Base-by-base conservation (phyloP, 2,113 vertebrate genomes). In the Scomber scombrus region DNA sequence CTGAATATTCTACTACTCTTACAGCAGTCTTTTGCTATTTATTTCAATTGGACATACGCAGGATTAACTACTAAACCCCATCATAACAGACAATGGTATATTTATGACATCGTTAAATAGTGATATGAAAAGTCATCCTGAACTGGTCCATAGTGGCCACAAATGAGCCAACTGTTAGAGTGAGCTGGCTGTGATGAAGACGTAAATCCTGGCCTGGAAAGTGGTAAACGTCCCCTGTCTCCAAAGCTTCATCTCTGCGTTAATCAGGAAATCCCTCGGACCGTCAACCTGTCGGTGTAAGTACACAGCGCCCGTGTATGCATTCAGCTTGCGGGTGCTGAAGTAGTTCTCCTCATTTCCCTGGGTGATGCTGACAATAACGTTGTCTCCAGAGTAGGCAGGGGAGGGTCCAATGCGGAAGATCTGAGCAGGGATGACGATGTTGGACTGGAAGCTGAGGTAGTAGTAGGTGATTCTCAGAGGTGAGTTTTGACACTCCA, bases 201-300 rank as follows among this genome's bases (percentile, higher is more conserved):
- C 95, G 56, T 96, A 98, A 90, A 98, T 97, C 86, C 91, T 95
- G 94, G 95, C 96, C 64, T 97, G 95, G 91, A 99, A 99, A 21
- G 97, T 97, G 74, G 97, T 98, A 78, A 97, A 96, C 0, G 95
- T 94, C 62, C 97, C 97, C 93, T 97, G 97, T 34, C 97, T 95
- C 96, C 96, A 98, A 3, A 99, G 96, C 86, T 97, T 97, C 97
- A 99, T 98, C 88, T 98, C 97, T 43, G 98, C 96, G 0, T 96
- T 95, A 64, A 98, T 73, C 29, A 96, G 81, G 83, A 99, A 98
- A 92, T 99, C 97, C 71, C 93, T 95, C 0, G 96, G 95, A 70
- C 95, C 92, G 14, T 88, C 94, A 47, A 97, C 95, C 14, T 96
- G 92, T 5, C 95, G 94, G 84, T 97, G 96, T 62, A 99, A 90